These are phyloP conservation scores for Nesometra sesokonis DNA, from an alignment of 35 echinoderm and acorn worm species.

Conservation along the genomic window DNA sequence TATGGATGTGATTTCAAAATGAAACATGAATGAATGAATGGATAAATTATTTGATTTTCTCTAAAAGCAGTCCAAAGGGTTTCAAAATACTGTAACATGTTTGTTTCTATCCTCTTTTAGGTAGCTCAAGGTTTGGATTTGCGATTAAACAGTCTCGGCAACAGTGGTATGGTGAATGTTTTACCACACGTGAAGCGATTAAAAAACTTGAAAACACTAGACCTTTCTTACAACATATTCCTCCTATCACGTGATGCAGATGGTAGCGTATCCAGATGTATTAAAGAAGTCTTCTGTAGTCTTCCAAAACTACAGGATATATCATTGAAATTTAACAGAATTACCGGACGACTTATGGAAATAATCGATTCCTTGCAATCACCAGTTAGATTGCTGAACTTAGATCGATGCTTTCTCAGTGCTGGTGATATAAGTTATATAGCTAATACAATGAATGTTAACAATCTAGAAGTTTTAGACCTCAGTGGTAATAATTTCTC, in stretches of 20 bases:
- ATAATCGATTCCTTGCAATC: not conserved
- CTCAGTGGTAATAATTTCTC: not conserved
- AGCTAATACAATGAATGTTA: not conserved
- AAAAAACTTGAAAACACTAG: not conserved
- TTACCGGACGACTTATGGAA: not conserved
- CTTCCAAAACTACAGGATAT: not conserved
- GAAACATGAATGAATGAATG: no score
- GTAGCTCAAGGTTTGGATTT: conserved; percentile 1
- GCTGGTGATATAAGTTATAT: conserved; percentile 1
- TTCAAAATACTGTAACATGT: no score
- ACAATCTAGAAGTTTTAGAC: not conserved
- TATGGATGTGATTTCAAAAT: no score
- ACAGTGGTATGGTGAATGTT: not conserved
- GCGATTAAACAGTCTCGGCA: not conserved
- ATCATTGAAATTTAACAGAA: not conserved
- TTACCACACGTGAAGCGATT: not conserved
- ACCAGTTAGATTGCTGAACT: not conserved
- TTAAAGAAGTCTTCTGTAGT: not conserved
- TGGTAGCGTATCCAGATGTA: not conserved
- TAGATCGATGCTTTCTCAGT: not conserved
- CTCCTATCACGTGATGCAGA: not conserved
- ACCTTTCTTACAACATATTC: conserved; percentile 10
- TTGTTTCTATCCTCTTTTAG: not conserved
- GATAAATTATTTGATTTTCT: no score
- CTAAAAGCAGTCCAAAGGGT: no score